Base-by-base conservation (phyloP, 1,140 invertebrate species). In the Drosophila ironensis region DNA sequence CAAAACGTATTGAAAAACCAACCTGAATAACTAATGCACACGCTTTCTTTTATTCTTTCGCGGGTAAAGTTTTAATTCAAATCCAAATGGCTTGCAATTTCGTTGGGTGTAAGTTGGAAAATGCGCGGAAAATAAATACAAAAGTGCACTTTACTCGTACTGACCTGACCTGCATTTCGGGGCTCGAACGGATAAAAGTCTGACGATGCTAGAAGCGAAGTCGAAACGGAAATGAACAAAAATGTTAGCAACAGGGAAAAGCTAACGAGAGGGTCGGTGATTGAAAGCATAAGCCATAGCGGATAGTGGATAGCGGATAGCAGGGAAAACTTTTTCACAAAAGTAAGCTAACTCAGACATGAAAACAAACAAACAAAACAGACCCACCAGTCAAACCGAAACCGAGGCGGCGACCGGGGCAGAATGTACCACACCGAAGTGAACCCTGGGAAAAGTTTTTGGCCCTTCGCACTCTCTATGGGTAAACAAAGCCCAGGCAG, bases 281-380 rank as follows among this genome's bases (percentile, higher is more conserved):
- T 76, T 76, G 76, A 76, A 71, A 47, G 52, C 53, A 67, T 68
- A 74, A 74, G 70, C 45, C 52, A 54, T 42, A 52, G 56, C 59
- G 35, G n/a, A n/a, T n/a, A n/a, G n/a, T n/a, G n/a, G n/a, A 54
- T 42, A 52, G 56, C 59, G 35, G 54, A 78, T 76, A 64, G 37
- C 60, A 35, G 42, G 51, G 24, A 33, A 44, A 73, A 73, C 20
- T 67, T 71, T 53, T 56, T 22, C 51, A 75, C 40, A 75, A 60
- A 80, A 61, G 76, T 81, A 60, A 80, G 59, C 66, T 56, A 81
- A 72, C 76, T 75, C 70, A 81, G 76, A 80, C 54, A 72, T 71
- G 60, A 56, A 73, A 64, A 80, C 47, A 84, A 72, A 72, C 73
- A 77, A 74, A 76, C 53, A 30, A 77, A 73, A 69, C 68, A 77